Evolutionary conservation across 2,888 invertebrate genomes (phyloP), one percentile per base, ranked within the genome.

Genomic region (Hartigia nigra): DNA sequence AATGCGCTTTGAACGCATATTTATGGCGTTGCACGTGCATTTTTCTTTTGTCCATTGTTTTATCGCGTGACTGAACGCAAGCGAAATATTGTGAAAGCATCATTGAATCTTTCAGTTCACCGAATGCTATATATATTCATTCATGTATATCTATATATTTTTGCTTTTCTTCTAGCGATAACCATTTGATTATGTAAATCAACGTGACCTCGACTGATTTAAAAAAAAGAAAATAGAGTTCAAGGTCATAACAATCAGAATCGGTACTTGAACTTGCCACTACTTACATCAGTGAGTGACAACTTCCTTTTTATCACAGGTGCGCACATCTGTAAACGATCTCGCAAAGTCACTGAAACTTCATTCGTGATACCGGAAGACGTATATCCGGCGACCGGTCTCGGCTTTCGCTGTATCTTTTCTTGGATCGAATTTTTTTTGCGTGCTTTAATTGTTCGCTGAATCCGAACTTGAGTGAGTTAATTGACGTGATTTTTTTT

Each of bases 81-180:
- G 72, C 39, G 70, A 39, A 77, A 34, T 4, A 31, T 69, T 78
- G 78, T 69, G 74, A 74, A 77, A 78, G 39, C 32, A 69, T 77
- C 55, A 55, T 55, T 23, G 55, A 23, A 23, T 55, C 23, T 55
- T 55, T 55, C 55, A 55, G 55, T 55, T 55, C 0, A 23, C 14
- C 55, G 55, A 55, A 55, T 23, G 55, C 55, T 55, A 4, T 23
- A 23, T 55, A 23, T 1, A 5, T 35, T 1, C 4, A 35, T 35
- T 2, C 2, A 55, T 5, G 5, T 37, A 4, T 39, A 9, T 55
- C 14, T 55, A 23, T 55, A 55, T 55, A 55, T 55, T 1, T 55
- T 23, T 55, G 55, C 55, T 55, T 55, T 55, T 55, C 55, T 55
- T 55, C 23, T 23, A 55, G 0, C 1, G 9, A 55, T 55, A 9